Percentiles rank a stretch among this genome's conserved stretches.
phyloP scores from a whole-genome alignment of 1,140 invertebrate species.

The Globodera rostochiensis region DNA sequence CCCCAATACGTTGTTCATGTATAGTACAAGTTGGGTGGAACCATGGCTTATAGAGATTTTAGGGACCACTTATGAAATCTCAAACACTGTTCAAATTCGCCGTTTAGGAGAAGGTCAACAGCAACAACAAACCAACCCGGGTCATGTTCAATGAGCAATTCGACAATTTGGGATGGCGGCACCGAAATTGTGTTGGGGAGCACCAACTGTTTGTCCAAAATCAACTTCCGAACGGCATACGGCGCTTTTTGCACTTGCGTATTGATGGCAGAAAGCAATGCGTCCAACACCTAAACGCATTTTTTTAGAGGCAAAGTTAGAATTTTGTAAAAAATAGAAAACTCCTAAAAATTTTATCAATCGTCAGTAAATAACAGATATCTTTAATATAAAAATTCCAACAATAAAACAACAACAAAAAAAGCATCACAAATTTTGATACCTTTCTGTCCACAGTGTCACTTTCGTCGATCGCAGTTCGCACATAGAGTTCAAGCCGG shows the following conservation, averaged over 20 bases:
- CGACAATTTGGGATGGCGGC: conserved; percentile 62
- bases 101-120: background rate
- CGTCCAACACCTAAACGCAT: conserved; percentile 49
- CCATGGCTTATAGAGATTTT: no score
- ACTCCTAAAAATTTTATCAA: no score
- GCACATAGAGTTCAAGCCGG: conserved; percentile 56
- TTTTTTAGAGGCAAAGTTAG: background rate
- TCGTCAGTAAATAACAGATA: no score
- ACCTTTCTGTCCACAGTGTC: conserved; percentile 55
- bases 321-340: no score
- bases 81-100: conserved; percentile 29
- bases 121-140: background rate
- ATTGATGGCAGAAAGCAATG: conserved; percentile 61
- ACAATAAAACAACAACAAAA: no score
- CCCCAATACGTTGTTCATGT: no score
- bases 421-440: background rate
- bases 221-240: conserved; percentile 58
- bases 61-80: background rate
- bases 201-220: conserved; percentile 65
- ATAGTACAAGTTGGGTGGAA: no score
- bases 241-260: conserved; percentile 60
- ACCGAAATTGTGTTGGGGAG: conserved; percentile 64
- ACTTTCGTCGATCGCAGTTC: conserved; percentile 46
- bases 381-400: no score
- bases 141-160: conserved; percentile 64